Conservation (phyloP, 1,140 invertebrate species). For the Trichonephila inaurata region DNA sequence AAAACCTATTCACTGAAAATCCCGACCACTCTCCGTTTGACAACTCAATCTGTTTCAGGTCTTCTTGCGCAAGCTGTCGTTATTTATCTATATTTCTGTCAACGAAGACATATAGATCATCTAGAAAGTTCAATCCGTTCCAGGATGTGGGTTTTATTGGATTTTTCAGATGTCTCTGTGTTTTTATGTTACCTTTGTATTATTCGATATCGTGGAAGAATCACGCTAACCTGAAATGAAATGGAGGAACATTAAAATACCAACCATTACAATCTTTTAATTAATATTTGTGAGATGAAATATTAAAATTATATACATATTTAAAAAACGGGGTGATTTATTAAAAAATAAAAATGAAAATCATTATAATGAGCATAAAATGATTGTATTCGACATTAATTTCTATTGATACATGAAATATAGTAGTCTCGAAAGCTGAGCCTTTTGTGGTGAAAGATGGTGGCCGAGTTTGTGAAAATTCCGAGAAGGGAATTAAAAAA, state of each 20-base stretch:
- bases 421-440: too few relatives aligned
- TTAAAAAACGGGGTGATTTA: too few relatives aligned
- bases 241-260: not conserved
- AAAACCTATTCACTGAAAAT: not conserved
- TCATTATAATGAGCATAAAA: too few relatives aligned
- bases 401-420: too few relatives aligned
- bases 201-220: not conserved
- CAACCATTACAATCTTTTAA: not conserved
- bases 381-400: too few relatives aligned
- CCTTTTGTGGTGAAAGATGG: too few relatives aligned
- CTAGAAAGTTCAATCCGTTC: constrained; percentile 2
- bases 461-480: too few relatives aligned
- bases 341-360: too few relatives aligned
- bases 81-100: constrained; percentile 39
- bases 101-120: not conserved
- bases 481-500: too few relatives aligned
- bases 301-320: not conserved
- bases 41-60: constrained; percentile 25
- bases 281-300: not conserved
- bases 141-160: constrained; percentile 2
- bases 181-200: not conserved
- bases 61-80: not conserved
- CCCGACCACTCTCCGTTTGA: not conserved
- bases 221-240: not conserved
- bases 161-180: not conserved